Percentiles rank a stretch among this genome's conserved stretches.
phyloP scores from a whole-genome alignment of 2,888 invertebrate genomes.

The Opisthograptis luteolata region DNA sequence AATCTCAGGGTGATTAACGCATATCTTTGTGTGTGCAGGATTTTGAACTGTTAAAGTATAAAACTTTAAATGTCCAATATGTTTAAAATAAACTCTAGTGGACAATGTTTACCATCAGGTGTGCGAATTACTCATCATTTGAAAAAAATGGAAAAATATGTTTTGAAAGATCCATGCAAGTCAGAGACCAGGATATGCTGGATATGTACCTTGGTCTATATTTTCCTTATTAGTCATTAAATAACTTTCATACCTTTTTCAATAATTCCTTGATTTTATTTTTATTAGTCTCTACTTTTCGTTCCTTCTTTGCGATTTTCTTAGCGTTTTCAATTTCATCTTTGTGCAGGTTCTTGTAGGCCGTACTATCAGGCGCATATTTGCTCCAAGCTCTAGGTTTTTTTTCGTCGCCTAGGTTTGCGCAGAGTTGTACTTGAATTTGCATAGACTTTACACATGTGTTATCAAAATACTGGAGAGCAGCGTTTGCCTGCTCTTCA shows the following conservation, averaged over 20 bases:
- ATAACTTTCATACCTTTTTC: slow-evolving; percentile 82
- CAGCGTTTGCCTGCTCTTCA: slow-evolving; percentile 90
- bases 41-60: too few species aligned
- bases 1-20: too few species aligned
- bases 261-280: slow-evolving; percentile 87
- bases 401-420: slow-evolving; percentile 86
- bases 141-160: too few species aligned
- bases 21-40: too few species aligned
- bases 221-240: too few species aligned
- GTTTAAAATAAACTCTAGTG: too few species aligned
- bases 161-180: too few species aligned
- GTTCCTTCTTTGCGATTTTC: slow-evolving; percentile 54
- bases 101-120: too few species aligned
- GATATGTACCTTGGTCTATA: too few species aligned
- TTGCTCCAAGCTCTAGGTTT: slow-evolving; percentile 98
- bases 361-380: slow-evolving; percentile 91
- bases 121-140: too few species aligned
- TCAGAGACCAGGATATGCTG: too few species aligned
- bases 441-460: slow-evolving; percentile 93
- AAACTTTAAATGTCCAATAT: too few species aligned
- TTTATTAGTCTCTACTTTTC: slow-evolving; percentile 67
- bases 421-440: slow-evolving; percentile 91
- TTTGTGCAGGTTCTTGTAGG: slow-evolving; percentile 82
- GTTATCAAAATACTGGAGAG: slow-evolving; percentile 91
- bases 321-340: slow-evolving; percentile 57